Percentiles rank a stretch among this genome's conserved stretches.
These are phyloP conservation scores for Plemyria rubiginata DNA, from an alignment of 2,888 invertebrate genomes.

Conservation along the genomic window DNA sequence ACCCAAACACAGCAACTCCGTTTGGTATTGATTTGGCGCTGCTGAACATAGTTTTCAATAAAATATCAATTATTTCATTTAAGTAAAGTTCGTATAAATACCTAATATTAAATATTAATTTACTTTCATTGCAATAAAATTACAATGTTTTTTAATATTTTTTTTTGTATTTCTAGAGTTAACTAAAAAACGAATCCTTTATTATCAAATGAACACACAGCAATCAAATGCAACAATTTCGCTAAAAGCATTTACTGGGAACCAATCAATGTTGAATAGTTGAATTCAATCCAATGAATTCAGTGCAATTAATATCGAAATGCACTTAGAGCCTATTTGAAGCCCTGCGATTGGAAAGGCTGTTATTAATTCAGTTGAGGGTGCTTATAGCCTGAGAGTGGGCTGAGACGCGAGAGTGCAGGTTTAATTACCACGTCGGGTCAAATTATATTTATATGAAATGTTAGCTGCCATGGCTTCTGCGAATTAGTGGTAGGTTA, in stretches of 20 bases:
- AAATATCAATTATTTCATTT: no score
- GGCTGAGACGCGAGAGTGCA: not conserved
- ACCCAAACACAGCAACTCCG: no score
- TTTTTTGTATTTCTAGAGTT: no score
- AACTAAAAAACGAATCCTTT: no score
- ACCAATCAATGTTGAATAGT: conserved; percentile 50
- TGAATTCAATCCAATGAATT: conserved; percentile 48
- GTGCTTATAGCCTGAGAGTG: not conserved
- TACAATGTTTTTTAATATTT: no score
- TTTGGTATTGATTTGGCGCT: no score
- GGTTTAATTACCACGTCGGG: not conserved
- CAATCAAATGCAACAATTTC: conserved; percentile 36
- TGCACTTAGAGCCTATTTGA: conserved; percentile 46
- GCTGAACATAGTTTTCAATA: no score
- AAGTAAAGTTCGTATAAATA: no score
- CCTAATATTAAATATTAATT: no score
- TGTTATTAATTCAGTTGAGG: conserved; percentile 18
- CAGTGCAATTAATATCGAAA: conserved; percentile 54
- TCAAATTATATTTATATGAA: not conserved
- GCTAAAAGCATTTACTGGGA: conserved; percentile 33
- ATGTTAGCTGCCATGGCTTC: no score
- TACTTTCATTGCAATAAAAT: no score
- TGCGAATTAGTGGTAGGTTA: no score
- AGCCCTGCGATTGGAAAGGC: conserved; percentile 44
- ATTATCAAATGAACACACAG: not conserved